Percentiles rank a stretch among this genome's conserved stretches.
Conservation (phyloP, 2,888 invertebrate genomes). For the Synanthedon tipuliformis region DNA sequence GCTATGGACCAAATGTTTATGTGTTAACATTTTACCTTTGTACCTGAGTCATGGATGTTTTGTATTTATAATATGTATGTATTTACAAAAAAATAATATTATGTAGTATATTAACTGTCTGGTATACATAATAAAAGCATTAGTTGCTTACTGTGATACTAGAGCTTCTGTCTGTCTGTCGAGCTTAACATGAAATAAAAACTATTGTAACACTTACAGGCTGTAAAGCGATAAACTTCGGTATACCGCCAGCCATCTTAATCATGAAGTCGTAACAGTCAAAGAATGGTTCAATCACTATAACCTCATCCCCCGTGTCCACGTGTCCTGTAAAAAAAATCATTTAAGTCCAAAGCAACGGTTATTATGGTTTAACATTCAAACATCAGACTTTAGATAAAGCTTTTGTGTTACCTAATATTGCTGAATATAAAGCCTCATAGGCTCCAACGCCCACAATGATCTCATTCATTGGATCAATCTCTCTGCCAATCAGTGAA, state of each 20-base stretch:
- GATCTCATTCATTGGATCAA: slow-evolving; percentile 90
- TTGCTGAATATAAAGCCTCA: slow-evolving; percentile 88
- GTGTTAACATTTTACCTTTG: no score
- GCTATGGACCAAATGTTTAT: no score
- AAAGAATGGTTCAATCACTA: slow-evolving; percentile 98
- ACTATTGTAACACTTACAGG: slow-evolving; percentile 68
- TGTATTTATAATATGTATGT: no score
- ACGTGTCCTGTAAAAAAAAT: slow-evolving; percentile 75
- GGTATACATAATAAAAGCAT: no score
- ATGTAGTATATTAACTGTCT: no score
- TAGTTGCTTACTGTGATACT: no score
- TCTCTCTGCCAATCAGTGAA: slow-evolving; percentile 75
- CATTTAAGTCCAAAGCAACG: no score
- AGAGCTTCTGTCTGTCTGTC: no score
- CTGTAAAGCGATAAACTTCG: slow-evolving; percentile 88
- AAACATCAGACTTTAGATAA: no score
- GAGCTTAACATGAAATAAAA: no score
- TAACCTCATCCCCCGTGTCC: slow-evolving; percentile 89
- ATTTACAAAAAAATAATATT: no score
- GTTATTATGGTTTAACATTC: not conserved
- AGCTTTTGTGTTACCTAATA: slow-evolving; percentile 66
- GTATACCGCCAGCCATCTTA: slow-evolving; percentile 84
- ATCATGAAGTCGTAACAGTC: slow-evolving; percentile 99
- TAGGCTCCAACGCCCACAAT: slow-evolving; percentile 94
- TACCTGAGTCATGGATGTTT: no score